Percentiles rank a stretch among this genome's conserved stretches.
phyloP scores from a whole-genome alignment of 2,888 invertebrate genomes.

The Meteorus cinctellus region DNA sequence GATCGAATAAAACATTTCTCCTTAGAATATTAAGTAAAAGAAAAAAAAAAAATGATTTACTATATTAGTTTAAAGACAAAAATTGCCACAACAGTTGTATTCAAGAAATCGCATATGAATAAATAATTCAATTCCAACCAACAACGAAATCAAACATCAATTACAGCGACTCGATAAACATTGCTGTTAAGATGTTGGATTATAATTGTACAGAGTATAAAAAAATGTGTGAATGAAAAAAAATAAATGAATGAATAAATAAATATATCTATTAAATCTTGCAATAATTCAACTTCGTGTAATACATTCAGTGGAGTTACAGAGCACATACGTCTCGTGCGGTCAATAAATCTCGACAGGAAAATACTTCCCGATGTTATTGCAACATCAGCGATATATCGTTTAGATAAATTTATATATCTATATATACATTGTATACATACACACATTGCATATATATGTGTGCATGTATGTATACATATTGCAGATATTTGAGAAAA shows the following conservation, averaged over 20 bases:
- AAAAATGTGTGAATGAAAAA: not conserved
- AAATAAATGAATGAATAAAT: not conserved
- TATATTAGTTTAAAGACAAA: too few relatives aligned
- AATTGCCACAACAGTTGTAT: too few relatives aligned
- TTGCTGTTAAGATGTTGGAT: too few relatives aligned
- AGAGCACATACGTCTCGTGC: constrained; percentile 9
- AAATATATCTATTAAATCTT: not conserved
- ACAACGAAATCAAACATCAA: too few relatives aligned
- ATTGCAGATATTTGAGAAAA: constrained; percentile 25
- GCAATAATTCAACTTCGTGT: not conserved
- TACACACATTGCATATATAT: not conserved
- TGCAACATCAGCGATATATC: constrained; percentile 33
- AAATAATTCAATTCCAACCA: too few relatives aligned
- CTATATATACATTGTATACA: not conserved
- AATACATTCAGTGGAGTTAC: not conserved
- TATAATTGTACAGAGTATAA: too few relatives aligned
- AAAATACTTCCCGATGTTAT: constrained; percentile 19
- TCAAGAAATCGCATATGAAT: too few relatives aligned
- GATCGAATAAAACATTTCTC: too few relatives aligned
- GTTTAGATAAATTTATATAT: constrained; percentile 9
- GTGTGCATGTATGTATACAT: not conserved
- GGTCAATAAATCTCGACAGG: constrained; percentile 25
- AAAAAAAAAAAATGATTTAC: too few relatives aligned
- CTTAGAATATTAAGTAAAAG: not conserved
- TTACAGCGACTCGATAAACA: too few relatives aligned